Base-by-base conservation (phyloP, 2,888 invertebrate species). In the Pachymerium ferrugineum region DNA sequence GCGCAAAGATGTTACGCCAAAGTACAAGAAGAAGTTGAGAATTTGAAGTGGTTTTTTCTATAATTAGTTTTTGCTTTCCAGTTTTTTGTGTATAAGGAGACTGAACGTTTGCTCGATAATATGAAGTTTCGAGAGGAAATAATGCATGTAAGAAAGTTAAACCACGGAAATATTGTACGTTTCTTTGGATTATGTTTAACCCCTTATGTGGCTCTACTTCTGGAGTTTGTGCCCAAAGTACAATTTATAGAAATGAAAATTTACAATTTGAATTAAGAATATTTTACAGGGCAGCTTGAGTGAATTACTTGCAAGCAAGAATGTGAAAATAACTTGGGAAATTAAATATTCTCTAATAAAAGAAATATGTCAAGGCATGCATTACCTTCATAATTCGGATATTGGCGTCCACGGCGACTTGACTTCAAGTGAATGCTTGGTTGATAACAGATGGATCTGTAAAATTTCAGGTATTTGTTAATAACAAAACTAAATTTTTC, bases 351-450 rank as follows among this genome's bases (percentile, higher is more conserved):
- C 71, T 6, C 71, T 71, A 10, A 31, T 71, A 22, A 71, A 33
- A 71, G 71, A 71, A 28, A 71, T 71, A 14, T 71, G 71, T 33
- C 71, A 35, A 12, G 71, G 71, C 31, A 71, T 71, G 71, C 33
- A 71, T 10, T 71, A 33, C 28, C n/a, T 71, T 6, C 71, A 71
- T 19, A 35, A n/a, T 12, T 71, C 71, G 4, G 35, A 35, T 38
- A 8, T 71, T 35, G 38, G 16, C 1, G 19, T 33, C n/a, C 71
- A 71, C 19, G 71, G 71, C 8, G 19, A 38, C n/a, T 38, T 71
- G n/a, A 35, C 38, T 19, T 71, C 71, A 1, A 22, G 22, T 6
- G 38, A 22, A 22, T 71, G 71, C 14, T 28, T 71, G 22, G 35
- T 71, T 35, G 71, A 71, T 19, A 71, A 71, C 16, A 16, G 71